These are phyloP conservation scores for Cataglyphis altisquamis DNA, from an alignment of 2,888 invertebrate species.

Conservation along the genomic window DNA sequence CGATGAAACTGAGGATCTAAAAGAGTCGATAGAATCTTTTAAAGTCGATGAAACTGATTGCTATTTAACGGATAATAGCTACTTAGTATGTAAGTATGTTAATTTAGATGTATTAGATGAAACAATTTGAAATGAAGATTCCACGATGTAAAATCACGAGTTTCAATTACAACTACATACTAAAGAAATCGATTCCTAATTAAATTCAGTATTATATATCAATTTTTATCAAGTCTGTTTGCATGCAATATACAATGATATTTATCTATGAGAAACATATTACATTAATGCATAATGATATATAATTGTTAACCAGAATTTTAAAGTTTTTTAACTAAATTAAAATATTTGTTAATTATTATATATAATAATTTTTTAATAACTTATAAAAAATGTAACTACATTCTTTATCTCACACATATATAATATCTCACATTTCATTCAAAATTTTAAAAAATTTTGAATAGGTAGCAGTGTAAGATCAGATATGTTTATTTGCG, in stretches of 20 bases:
- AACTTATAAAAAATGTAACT: neutral
- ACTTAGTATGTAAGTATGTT: neutral
- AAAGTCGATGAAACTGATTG: neutral
- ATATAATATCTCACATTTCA: conserved; percentile 39
- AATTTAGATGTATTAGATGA: neutral
- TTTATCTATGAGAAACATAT: neutral
- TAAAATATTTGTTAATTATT: neutral
- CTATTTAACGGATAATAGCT: neutral
- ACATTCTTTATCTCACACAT: neutral
- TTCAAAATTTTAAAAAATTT: conserved; percentile 66
- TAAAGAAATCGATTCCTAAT: too few species aligned
- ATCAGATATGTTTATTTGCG: conserved; percentile 52
- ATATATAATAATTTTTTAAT: neutral
- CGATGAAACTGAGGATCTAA: neutral
- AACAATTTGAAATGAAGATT: conserved; percentile 2
- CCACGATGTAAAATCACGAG: neutral
- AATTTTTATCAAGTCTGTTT: neutral
- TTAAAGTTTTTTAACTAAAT: neutral
- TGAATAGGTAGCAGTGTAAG: conserved; percentile 67
- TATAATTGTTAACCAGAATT: neutral
- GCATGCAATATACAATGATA: neutral
- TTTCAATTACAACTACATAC: too few species aligned
- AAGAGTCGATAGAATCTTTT: too few species aligned
- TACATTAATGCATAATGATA: neutral
- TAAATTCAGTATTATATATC: neutral